A percentile compares a stretch with the other conserved stretches of the same genome.
These are phyloP conservation scores for Chydorus sphaericus DNA, from an alignment of 2,888 invertebrate genomes.

Conservation along the genomic window DNA sequence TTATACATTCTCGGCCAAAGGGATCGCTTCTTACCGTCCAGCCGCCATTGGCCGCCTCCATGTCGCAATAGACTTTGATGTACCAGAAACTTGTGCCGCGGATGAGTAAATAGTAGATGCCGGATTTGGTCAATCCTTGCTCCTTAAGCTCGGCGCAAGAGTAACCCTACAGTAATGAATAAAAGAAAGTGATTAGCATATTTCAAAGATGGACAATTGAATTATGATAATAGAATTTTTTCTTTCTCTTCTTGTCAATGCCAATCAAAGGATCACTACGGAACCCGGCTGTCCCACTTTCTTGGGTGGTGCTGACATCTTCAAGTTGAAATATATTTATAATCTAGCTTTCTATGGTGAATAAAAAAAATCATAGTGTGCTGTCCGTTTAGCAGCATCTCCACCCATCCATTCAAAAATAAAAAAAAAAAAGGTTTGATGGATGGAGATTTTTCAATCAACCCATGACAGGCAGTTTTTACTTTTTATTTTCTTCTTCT, in stretches of 20 bases:
- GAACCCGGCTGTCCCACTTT: too few relatives aligned
- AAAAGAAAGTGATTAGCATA: not conserved
- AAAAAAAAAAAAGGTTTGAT: too few relatives aligned
- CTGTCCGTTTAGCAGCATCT: too few relatives aligned
- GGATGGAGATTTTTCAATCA: too few relatives aligned
- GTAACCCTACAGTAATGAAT: constrained; percentile 47
- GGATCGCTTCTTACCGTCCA: constrained; percentile 60
- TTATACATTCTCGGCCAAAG: not conserved
- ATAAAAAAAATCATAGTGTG: too few relatives aligned
- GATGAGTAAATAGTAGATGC: constrained; percentile 78
- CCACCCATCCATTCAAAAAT: too few relatives aligned
- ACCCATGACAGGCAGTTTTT: too few relatives aligned
- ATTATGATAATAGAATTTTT: constrained; percentile 10
- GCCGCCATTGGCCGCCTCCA: constrained; percentile 74
- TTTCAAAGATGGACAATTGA: not conserved
- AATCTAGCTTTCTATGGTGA: too few relatives aligned
- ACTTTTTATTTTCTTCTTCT: too few relatives aligned
- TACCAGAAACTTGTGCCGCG: constrained; percentile 86
- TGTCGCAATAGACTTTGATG: constrained; percentile 78
- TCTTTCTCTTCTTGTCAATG: not conserved
- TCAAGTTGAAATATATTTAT: too few relatives aligned
- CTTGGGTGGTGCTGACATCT: too few relatives aligned
- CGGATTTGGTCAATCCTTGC: constrained; percentile 72
- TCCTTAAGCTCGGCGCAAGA: constrained; percentile 73
- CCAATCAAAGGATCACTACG: too few relatives aligned